Evolutionary conservation across 2,113 vertebrate genomes (phyloP).

Genomic region (Butorides virescens): DNA sequence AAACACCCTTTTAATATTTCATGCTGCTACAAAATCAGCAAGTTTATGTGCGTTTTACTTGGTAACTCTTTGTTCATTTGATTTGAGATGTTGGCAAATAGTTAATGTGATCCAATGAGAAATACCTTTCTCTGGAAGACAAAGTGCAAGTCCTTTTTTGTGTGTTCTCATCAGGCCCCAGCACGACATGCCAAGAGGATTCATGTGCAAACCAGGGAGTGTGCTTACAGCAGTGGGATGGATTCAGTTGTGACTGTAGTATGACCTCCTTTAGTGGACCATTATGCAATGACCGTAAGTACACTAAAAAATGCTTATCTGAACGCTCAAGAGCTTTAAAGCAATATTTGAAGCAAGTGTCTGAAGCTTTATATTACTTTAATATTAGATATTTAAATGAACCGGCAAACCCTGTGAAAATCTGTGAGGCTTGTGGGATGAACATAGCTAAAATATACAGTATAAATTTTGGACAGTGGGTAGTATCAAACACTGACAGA

Average conservation of each 20-base stretch:
- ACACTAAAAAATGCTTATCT: not conserved
- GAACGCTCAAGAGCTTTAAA: not conserved
- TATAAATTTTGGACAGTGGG: not conserved
- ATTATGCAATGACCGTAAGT: conserved; percentile 95
- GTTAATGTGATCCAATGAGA: conserved; percentile 55
- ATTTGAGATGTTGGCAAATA: conserved; percentile 76
- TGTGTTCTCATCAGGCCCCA: conserved; percentile 84
- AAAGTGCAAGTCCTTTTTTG: conserved; percentile 50
- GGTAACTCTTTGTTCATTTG: conserved; percentile 44
- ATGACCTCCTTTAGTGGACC: conserved; percentile 97
- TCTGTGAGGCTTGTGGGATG: not conserved
- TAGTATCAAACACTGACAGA: not conserved
- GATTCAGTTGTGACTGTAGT: conserved; percentile 97
- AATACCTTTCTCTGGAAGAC: not conserved
- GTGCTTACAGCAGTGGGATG: conserved; percentile 98
- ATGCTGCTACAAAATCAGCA: not conserved
- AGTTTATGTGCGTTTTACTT: conserved; percentile 24
- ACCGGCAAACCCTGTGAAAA: not conserved
- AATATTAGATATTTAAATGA: not conserved
- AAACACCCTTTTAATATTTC: not conserved
- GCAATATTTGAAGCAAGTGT: not conserved
- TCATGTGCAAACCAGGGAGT: conserved; percentile 98
- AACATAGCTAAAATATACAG: not conserved
- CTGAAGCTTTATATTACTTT: not conserved
- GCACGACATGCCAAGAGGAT: conserved; percentile 97